Base-by-base conservation (phyloP, 2,888 invertebrate genomes). In the Imbricaverruca yamaguchii region DNA sequence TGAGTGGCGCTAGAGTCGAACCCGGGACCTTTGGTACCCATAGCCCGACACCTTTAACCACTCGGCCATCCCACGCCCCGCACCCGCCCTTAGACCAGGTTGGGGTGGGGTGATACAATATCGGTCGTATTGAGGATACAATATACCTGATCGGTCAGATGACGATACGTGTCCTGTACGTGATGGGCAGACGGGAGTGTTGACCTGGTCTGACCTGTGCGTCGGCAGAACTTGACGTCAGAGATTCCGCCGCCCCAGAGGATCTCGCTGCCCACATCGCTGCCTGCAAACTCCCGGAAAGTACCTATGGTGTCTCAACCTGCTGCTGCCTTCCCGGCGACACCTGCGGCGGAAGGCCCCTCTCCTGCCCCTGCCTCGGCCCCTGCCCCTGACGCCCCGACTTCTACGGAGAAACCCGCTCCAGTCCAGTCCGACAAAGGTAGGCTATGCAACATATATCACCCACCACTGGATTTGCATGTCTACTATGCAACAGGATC, bases 241-340 rank as follows among this genome's bases (percentile, higher is more conserved):
- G 74, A 74, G 74, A 74, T 74, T 9, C 74, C 74, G 74, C 74
- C 53, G 74, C 74, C 74, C 53, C 39, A 18, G 18, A 13, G 74
- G 18, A 74, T 74, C 74, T 53, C 74, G 53, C 53, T 74, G 69
- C n/a, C n/a, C 6, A 12, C 18, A 12, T 12, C 12, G n/a, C 23
- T 23, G 65, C 10, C 65, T 10, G 23, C 65, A 9, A 11, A n/a
- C 7, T 23, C 65, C 10, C 10, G 9, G 23, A 2, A 25, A 6
- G 11, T 12, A 10, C 6, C 25, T 6, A 10, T 13, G 25, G 69
- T 8, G 13, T 6, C 23, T 23, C n/a, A 11, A 4, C 15, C 69
- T 11, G 39, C 69, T 25, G 39, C 39, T 9, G 39, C 39, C 74
- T 53, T 18, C 74, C 65, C 65, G 18, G 61, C 15, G 18, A 21